A percentile compares a stretch with the other conserved stretches of the same genome.
These are phyloP conservation scores for Epistrophella euchroma DNA, from an alignment of 2,888 invertebrate genomes.

Conservation along the genomic window DNA sequence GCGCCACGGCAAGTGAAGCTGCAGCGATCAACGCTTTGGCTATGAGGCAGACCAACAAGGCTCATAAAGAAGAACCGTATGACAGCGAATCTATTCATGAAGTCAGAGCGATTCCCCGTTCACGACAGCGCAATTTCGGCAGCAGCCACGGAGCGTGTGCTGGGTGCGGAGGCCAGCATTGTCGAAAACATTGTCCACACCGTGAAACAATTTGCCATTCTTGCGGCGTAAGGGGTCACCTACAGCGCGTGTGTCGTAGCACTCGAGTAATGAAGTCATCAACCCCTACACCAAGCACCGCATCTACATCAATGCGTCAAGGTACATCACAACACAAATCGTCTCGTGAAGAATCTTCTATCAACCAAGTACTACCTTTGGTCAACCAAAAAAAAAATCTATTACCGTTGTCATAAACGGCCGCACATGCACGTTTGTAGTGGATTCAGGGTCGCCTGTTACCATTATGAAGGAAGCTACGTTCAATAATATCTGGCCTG, in stretches of 20 bases:
- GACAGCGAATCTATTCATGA: conserved; percentile 20
- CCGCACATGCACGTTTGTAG: conserved; percentile 36
- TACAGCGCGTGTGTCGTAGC: conserved; percentile 1
- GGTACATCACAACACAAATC: too few relatives aligned
- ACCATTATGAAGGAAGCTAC: conserved; percentile 49
- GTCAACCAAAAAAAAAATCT: conserved; percentile 39
- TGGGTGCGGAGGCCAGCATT: conserved; percentile 38
- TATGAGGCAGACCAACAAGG: too few relatives aligned
- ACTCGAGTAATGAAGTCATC: too few relatives aligned
- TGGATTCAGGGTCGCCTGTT: conserved; percentile 46
- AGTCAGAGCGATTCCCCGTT: conserved; percentile 12
- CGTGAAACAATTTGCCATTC: conserved; percentile 36
- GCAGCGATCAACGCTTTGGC: too few relatives aligned
- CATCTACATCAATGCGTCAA: too few relatives aligned
- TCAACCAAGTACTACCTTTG: conserved; percentile 18
- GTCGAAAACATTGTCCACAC: conserved; percentile 23
- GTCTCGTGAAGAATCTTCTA: too few relatives aligned
- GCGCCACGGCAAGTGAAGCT: too few relatives aligned
- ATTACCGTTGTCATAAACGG: conserved; percentile 45
- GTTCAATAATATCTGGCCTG: too few relatives aligned
- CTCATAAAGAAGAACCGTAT: too few relatives aligned
- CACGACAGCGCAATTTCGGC: background rate
- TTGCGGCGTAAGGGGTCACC: conserved; percentile 19
- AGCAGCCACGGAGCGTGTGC: background rate
- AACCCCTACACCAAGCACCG: too few relatives aligned